Percentiles rank a stretch among this genome's conserved stretches.
Evolutionary conservation across 2,113 vertebrate species (phyloP).

Genomic region (Hippoglossus stenolepis): DNA sequence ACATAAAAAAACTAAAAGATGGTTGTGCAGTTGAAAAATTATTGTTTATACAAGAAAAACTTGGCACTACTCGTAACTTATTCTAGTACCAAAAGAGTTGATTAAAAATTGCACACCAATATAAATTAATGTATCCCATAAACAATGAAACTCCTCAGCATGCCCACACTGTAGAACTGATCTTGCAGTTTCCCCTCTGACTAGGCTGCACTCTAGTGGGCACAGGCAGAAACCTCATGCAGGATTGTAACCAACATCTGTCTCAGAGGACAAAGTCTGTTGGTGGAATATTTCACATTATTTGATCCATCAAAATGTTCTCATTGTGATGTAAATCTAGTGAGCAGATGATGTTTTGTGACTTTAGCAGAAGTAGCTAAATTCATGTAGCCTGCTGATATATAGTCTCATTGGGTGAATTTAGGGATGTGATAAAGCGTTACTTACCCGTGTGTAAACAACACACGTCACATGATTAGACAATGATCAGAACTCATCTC

Average conservation of each 20-base stretch:
- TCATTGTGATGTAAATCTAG: neutral
- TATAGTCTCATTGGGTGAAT: neutral
- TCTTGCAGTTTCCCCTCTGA: constrained; percentile 43
- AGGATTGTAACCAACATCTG: neutral
- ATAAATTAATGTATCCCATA: neutral
- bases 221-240: constrained; percentile 43
- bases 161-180: neutral
- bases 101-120: neutral
- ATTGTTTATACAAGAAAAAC: neutral
- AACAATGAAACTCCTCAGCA: neutral
- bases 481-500: no score
- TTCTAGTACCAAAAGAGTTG: neutral
- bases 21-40: neutral
- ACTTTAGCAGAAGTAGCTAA: neutral
- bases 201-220: constrained; percentile 76
- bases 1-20: neutral
- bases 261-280: neutral
- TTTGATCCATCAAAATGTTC: neutral
- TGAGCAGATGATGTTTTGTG: neutral
- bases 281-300: neutral
- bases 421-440: neutral
- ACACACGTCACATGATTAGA: no score
- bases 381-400: neutral
- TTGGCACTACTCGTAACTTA: neutral
- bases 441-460: neutral